phyloP scores from a whole-genome alignment of 2,888 invertebrate species.

The Crepidodera aurea region DNA sequence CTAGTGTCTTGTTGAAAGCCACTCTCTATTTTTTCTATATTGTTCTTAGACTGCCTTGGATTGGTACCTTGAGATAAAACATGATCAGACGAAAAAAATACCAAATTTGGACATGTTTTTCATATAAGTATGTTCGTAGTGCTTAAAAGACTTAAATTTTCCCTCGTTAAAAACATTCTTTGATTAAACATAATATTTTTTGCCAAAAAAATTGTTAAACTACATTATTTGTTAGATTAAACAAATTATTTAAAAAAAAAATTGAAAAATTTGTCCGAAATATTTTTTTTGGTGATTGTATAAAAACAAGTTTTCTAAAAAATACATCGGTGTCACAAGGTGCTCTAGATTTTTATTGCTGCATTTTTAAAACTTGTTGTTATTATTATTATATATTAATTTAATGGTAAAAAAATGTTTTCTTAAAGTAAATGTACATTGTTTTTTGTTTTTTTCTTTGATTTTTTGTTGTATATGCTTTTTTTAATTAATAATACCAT shows the following conservation, averaged over 20 bases:
- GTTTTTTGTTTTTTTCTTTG: constrained; percentile 74
- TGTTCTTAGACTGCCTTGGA: constrained; percentile 54
- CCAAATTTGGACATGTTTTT: no score
- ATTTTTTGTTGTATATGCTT: constrained; percentile 80
- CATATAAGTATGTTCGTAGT: no score
- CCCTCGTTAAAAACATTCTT: no score
- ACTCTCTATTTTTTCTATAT: constrained; percentile 58
- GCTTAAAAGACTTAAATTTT: no score
- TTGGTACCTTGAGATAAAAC: constrained; percentile 43
- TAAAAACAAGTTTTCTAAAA: no score
- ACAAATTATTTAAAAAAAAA: no score
- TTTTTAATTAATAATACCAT: constrained; percentile 76
- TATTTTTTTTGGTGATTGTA: no score
- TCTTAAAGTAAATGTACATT: constrained; percentile 79
- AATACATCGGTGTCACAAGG: constrained; percentile 35
- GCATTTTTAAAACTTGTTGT: constrained; percentile 68
- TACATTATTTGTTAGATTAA: no score
- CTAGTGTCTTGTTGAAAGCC: constrained; percentile 56
- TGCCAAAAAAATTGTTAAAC: no score
- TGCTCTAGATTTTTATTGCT: constrained; percentile 60
- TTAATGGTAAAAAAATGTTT: constrained; percentile 73
- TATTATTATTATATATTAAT: constrained; percentile 73
- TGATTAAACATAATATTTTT: no score
- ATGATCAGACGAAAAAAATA: constrained; percentile 29
- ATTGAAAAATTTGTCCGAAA: no score